phyloP scores from a whole-genome alignment of 2,113 vertebrate genomes.

The Ageneiosus marmoratus region DNA sequence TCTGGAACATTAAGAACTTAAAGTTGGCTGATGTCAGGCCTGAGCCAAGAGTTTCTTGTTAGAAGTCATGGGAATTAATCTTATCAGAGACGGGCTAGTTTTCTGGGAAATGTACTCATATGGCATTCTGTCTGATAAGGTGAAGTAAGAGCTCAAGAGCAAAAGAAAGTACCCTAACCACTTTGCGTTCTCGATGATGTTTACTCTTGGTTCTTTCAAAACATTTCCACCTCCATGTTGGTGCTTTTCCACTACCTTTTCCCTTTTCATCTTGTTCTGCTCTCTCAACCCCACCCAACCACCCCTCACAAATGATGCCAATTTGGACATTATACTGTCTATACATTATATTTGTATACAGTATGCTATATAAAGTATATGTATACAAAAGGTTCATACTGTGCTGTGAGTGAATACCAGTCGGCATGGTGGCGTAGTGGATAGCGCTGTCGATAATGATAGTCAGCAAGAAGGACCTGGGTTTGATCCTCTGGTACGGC shows the following conservation, averaged over 20 bases:
- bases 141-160: slow-evolving; percentile 8
- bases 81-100: slow-evolving; percentile 45
- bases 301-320: not conserved
- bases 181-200: not conserved
- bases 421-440: no score
- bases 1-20: slow-evolving; percentile 30
- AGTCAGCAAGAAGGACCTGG: no score
- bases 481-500: no score
- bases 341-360: no score
- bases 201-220: not conserved
- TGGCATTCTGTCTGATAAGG: slow-evolving; percentile 33
- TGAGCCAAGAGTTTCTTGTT: slow-evolving; percentile 38
- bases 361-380: no score
- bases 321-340: not conserved
- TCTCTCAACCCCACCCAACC: no score
- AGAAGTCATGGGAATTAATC: slow-evolving; percentile 42
- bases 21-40: slow-evolving; percentile 34
- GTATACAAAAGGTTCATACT: no score
- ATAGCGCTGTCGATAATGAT: no score
- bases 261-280: not conserved
- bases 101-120: slow-evolving; percentile 34
- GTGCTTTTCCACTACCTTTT: not conserved
- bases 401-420: no score
- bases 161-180: not conserved
- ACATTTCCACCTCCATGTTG: slow-evolving; percentile 7